Evolutionary conservation across 2,797 vertebrate species (phyloP).

Genomic region (Heliangelus exortis): DNA sequence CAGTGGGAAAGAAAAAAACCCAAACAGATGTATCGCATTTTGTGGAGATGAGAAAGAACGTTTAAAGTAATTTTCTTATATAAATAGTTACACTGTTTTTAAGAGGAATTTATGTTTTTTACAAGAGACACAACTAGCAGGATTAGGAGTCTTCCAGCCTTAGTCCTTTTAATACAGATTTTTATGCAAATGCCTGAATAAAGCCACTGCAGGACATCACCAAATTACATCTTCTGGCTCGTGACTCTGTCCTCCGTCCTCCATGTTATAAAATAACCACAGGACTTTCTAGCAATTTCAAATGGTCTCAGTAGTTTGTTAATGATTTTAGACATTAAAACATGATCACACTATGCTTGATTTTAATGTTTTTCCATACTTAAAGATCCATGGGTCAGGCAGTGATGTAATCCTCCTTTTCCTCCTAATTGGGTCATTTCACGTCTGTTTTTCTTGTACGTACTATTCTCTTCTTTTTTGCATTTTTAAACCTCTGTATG

Average conservation of each 20-base stretch:
- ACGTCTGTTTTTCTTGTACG: not conserved
- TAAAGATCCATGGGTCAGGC: not conserved
- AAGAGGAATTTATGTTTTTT: not conserved
- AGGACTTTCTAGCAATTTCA: not conserved
- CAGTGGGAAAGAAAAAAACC: not conserved
- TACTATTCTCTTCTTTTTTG: not conserved
- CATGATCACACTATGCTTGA: not conserved
- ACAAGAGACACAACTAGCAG: not conserved
- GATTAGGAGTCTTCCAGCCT: not conserved
- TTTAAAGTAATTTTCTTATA: not conserved
- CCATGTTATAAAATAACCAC: not conserved
- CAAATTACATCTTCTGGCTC: not conserved
- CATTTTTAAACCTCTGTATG: not conserved
- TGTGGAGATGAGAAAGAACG: not conserved
- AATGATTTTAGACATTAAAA: not conserved
- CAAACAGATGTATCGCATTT: not conserved
- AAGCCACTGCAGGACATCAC: not conserved
- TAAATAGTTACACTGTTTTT: not conserved
- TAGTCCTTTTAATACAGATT: not conserved
- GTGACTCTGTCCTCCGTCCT: not conserved
- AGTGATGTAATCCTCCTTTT: not conserved
- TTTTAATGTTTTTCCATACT: not conserved
- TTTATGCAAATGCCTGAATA: not conserved
- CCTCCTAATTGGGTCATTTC: not conserved
- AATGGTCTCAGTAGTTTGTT: not conserved